Percentiles rank a stretch among this genome's conserved stretches.
Evolutionary conservation across 2,888 invertebrate species (phyloP).

Genomic region (Andrena hattorfiana): DNA sequence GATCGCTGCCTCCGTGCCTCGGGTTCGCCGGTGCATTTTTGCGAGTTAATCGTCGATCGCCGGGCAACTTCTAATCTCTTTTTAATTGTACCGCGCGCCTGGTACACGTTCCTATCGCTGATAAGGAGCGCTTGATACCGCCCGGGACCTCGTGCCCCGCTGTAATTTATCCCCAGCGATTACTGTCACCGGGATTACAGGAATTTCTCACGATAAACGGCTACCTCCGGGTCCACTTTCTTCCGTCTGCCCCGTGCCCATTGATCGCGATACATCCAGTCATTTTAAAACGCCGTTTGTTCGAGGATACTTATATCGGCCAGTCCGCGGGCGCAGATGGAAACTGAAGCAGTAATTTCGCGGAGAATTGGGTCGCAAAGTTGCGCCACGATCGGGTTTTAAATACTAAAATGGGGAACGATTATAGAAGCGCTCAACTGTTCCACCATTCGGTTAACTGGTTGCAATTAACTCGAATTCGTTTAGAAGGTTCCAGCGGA

Average conservation of each 20-base stretch:
- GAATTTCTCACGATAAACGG: conserved; percentile 48
- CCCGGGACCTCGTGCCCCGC: conserved; percentile 38
- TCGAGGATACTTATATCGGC: conserved; percentile 8
- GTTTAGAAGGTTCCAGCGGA: neutral
- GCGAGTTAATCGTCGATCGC: conserved; percentile 55
- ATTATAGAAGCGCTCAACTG: conserved; percentile 2
- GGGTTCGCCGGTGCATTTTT: conserved; percentile 39
- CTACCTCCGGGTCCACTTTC: conserved; percentile 6
- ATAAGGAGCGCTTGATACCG: conserved; percentile 65
- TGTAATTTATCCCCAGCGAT: conserved; percentile 63
- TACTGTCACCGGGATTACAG: conserved; percentile 60
- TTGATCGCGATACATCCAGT: conserved; percentile 13
- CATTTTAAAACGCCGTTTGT: neutral
- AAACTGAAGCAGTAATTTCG: neutral
- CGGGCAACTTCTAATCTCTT: conserved; percentile 63
- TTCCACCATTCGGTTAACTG: conserved; percentile 25
- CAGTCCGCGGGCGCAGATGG: neutral
- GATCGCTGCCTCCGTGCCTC: conserved; percentile 25
- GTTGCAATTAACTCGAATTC: neutral
- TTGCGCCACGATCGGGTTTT: neutral
- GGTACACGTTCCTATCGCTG: conserved; percentile 42
- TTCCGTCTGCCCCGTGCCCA: conserved; percentile 2
- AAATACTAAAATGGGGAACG: conserved; percentile 4
- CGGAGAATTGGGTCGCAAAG: conserved; percentile 10
- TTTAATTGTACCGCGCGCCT: conserved; percentile 64